These are phyloP conservation scores for Pterocles gutturalis DNA, from an alignment of 2,113 vertebrate species.

Conservation along the genomic window DNA sequence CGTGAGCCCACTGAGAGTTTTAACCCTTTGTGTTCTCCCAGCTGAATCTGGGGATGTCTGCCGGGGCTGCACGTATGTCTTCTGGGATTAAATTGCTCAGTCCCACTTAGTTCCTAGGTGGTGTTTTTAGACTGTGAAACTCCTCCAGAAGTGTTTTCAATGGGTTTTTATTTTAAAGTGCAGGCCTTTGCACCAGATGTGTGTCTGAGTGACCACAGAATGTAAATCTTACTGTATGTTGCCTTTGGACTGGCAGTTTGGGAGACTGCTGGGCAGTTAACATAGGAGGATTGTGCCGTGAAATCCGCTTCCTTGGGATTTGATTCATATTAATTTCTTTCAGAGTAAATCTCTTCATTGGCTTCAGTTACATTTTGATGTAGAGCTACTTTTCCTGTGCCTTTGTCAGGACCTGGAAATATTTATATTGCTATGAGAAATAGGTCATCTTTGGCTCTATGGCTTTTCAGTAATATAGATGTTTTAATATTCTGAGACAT, in stretches of 20 bases:
- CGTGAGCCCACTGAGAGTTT: background rate
- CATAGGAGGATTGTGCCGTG: conserved; percentile 24
- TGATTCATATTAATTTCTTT: conserved; percentile 16
- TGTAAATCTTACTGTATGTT: conserved; percentile 26
- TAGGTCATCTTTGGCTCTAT: background rate
- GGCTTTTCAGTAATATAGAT: background rate
- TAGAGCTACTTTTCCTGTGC: background rate
- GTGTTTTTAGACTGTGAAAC: background rate
- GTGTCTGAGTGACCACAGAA: conserved; percentile 28
- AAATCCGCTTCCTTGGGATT: background rate
- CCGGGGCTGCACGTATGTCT: background rate
- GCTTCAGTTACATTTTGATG: conserved; percentile 14
- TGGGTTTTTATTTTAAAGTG: conserved; percentile 36
- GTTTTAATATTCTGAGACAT: background rate
- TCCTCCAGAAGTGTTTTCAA: conserved; percentile 22
- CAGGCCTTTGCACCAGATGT: background rate
- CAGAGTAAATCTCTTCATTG: background rate
- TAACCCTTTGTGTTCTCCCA: background rate
- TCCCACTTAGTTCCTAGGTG: background rate
- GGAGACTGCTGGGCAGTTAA: conserved; percentile 23
- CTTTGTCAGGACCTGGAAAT: conserved; percentile 29
- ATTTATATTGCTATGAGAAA: background rate
- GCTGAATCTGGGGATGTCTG: background rate
- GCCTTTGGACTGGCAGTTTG: conserved; percentile 30
- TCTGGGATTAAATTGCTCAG: background rate